A percentile compares a stretch with the other conserved stretches of the same genome.
Evolutionary conservation across 2,113 vertebrate species (phyloP).

Genomic region (Pao palembangensis): DNA sequence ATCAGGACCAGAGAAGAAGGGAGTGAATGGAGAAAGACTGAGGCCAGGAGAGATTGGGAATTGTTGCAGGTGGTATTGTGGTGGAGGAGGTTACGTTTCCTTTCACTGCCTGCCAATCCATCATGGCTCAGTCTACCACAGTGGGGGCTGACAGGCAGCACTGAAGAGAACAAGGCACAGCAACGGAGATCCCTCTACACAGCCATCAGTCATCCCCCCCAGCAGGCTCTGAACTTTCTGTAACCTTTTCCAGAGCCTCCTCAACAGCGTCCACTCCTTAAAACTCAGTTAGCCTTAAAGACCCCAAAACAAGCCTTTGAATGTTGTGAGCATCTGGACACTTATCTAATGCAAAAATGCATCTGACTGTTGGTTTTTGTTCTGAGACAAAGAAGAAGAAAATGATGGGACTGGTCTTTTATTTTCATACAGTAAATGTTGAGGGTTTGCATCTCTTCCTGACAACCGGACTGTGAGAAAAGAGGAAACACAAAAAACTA

Average conservation of each 20-base stretch:
- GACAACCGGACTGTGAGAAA: slow-evolving; percentile 50
- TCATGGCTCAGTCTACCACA: slow-evolving; percentile 92
- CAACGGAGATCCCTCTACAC: slow-evolving; percentile 82
- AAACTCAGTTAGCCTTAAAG: slow-evolving; percentile 71
- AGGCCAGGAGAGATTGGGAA: slow-evolving; percentile 3
- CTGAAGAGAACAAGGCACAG: slow-evolving; percentile 85
- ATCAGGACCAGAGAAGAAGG: slow-evolving; percentile 28
- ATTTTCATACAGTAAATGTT: neutral
- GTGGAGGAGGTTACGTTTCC: slow-evolving; percentile 79
- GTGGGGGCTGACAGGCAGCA: slow-evolving; percentile 84
- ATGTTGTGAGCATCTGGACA: neutral
- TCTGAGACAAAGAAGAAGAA: slow-evolving; percentile 2
- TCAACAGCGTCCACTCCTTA: slow-evolving; percentile 77
- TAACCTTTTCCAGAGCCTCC: slow-evolving; percentile 83
- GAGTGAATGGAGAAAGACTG: too few species aligned
- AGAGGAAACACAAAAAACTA: slow-evolving; percentile 38
- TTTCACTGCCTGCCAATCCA: slow-evolving; percentile 95
- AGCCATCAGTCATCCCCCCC: slow-evolving; percentile 85
- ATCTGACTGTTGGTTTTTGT: neutral
- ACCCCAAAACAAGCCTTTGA: slow-evolving; percentile 21
- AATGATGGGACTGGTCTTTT: slow-evolving; percentile 8
- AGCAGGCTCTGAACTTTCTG: slow-evolving; percentile 85
- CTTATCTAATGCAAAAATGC: neutral
- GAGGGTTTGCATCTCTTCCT: slow-evolving; percentile 19
- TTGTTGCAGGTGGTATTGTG: slow-evolving; percentile 69